Conservation (phyloP, 2,888 invertebrate species). For the Panzeria rudis region DNA sequence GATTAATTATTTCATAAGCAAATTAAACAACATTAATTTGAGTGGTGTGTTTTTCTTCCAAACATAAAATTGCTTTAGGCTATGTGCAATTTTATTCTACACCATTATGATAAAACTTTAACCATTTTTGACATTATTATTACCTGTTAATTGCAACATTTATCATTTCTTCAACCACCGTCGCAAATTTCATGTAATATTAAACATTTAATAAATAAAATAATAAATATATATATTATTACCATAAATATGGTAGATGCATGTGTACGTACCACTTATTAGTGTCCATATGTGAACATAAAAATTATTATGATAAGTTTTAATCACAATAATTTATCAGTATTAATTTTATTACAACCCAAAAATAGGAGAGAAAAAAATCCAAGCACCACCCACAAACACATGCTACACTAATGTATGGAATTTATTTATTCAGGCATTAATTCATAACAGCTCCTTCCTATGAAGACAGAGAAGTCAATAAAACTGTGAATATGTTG, state of each 20-base stretch:
- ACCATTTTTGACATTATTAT: constrained; percentile 10
- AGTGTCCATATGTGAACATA: constrained; percentile 63
- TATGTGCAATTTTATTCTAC: neutral
- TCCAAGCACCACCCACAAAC: constrained; percentile 32
- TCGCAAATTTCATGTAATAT: constrained; percentile 1
- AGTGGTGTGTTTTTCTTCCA: too few species aligned
- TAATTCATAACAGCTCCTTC: constrained; percentile 39
- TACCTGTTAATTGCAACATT: constrained; percentile 49
- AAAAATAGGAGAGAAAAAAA: neutral
- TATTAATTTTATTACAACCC: constrained; percentile 67
- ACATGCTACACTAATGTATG: constrained; percentile 6
- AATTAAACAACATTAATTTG: neutral
- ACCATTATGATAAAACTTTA: neutral
- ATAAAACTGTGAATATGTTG: constrained; percentile 65
- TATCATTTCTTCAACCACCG: neutral
- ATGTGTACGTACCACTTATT: constrained; percentile 57
- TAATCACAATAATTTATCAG: constrained; percentile 70
- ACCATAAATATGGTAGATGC: constrained; percentile 23
- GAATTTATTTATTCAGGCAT: constrained; percentile 42
- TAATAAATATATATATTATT: constrained; percentile 52
- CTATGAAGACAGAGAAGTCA: constrained; percentile 38
- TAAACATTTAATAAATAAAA: constrained; percentile 35
- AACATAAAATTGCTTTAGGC: neutral
- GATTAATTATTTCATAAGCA: too few species aligned
- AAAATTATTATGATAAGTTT: constrained; percentile 69